These are phyloP conservation scores for Manis javanica DNA, from an alignment of 2,797 vertebrate species.

Conservation along the genomic window DNA sequence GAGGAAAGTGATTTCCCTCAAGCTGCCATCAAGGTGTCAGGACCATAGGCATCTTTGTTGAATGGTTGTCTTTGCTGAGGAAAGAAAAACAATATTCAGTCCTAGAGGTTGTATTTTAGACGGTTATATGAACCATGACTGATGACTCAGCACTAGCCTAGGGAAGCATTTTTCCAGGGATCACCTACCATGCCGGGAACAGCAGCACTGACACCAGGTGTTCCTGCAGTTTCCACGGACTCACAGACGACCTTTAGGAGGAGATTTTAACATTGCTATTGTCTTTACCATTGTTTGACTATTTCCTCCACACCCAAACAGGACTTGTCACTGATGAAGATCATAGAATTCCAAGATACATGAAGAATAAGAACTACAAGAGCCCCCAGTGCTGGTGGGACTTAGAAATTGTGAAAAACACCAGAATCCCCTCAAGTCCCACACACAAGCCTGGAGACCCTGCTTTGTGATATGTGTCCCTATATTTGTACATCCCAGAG, in stretches of 20 bases:
- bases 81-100: not conserved
- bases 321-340: not conserved
- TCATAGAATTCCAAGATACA: not conserved
- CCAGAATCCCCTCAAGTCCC: not conserved
- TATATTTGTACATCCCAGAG: not conserved
- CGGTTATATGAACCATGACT: not conserved
- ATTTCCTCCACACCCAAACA: not conserved
- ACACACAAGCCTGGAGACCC: not conserved
- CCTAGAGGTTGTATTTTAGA: not conserved
- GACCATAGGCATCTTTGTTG: not conserved
- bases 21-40: not conserved
- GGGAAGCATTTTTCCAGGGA: not conserved
- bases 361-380: not conserved
- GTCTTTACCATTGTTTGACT: not conserved
- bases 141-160: not conserved
- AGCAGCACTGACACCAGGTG: rapidly evolving
- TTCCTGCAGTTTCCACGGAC: not conserved
- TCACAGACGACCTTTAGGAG: not conserved
- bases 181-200: not conserved
- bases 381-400: not conserved
- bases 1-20: not conserved
- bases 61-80: not conserved
- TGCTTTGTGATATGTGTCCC: not conserved
- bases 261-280: not conserved
- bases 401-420: not conserved